Evolutionary conservation across 64 coral and sea anemone species (phyloP), one percentile per base, ranked within the genome.

Genomic region (Montipora capricornis): DNA sequence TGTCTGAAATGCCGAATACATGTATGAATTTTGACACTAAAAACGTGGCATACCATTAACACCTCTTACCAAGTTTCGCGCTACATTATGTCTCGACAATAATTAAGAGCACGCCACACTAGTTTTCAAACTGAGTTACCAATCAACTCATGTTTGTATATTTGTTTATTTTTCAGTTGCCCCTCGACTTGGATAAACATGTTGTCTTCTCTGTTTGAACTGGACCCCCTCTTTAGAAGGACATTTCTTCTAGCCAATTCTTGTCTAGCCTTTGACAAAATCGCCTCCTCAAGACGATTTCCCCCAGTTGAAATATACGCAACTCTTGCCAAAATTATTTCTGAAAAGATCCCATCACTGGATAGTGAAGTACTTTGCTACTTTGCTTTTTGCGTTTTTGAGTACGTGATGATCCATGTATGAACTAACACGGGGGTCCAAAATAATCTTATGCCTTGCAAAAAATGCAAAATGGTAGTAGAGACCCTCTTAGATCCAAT

Each of bases 161-260:
- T 68, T n/a, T 71, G 52, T 76, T 9, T 14, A 53, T 52, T 16
- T 37, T 22, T 26, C 10, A 84, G 82, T 1, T 84, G 82, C 16
- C 82, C 62, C 0, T 84, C 82, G 7, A 7, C 60, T 17, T 19
- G 5, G 82, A 69, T 84, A 7, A n/a, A 84, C 1, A 3, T 50
- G 7, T n/a, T 92, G 68, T 26, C 14, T 8, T 52, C 79, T 6
- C 19, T 92, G 90, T 92, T 92, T 92, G 79, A 73, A 2, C 50
- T 92, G 64, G 90, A 92, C 45, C 80, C 90, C 20, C 80, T 92
- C 4, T 82, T 92, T 47, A 82, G 70, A 76, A 92, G 90, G 17
- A 92, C 90, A 4, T 92, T 92, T 74, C 68, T 92, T 16, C 50
- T 92, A 20, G 68, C 37, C 17, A 24, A 76, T 64, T 69, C 90